Conservation (phyloP, 2,797 vertebrate species). For the Phalloptychus januarius region DNA sequence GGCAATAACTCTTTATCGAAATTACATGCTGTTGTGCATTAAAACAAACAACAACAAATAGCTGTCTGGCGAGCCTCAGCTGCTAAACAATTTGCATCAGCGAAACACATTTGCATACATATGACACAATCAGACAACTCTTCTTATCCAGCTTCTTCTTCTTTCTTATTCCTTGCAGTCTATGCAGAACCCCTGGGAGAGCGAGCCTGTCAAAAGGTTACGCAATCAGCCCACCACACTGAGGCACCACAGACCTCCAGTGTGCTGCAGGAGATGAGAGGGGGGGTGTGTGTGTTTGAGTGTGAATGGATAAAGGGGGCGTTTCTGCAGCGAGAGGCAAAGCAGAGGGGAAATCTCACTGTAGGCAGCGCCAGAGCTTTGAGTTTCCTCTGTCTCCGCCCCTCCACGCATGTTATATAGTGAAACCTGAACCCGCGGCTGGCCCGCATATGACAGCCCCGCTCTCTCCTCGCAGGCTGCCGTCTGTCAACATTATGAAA, state of each 20-base stretch:
- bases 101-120: not conserved
- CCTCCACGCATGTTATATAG: slow-evolving; percentile 65
- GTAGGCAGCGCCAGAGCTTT: slow-evolving; percentile 61
- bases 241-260: slow-evolving; percentile 77
- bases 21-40: not conserved
- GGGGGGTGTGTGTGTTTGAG: slow-evolving; percentile 38
- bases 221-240: slow-evolving; percentile 73
- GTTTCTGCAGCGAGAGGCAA: slow-evolving; percentile 46
- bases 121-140: slow-evolving; percentile 3
- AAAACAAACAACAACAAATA: not conserved
- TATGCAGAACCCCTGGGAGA: slow-evolving; percentile 63
- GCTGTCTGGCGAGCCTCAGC: not conserved
- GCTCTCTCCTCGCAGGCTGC: slow-evolving; percentile 32
- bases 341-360: slow-evolving; percentile 62
- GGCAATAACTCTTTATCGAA: not conserved
- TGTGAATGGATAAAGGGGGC: slow-evolving; percentile 47
- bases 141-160: slow-evolving; percentile 19
- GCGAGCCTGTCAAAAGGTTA: slow-evolving; percentile 79
- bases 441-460: slow-evolving; percentile 42
- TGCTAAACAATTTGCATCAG: not conserved
- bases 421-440: slow-evolving; percentile 60
- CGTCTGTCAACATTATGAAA: slow-evolving; percentile 62
- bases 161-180: slow-evolving; percentile 27
- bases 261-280: slow-evolving; percentile 64
- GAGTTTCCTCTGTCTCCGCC: slow-evolving; percentile 58